Base-by-base conservation (phyloP, 1,140 invertebrate species). In the Pantala flavescens region DNA sequence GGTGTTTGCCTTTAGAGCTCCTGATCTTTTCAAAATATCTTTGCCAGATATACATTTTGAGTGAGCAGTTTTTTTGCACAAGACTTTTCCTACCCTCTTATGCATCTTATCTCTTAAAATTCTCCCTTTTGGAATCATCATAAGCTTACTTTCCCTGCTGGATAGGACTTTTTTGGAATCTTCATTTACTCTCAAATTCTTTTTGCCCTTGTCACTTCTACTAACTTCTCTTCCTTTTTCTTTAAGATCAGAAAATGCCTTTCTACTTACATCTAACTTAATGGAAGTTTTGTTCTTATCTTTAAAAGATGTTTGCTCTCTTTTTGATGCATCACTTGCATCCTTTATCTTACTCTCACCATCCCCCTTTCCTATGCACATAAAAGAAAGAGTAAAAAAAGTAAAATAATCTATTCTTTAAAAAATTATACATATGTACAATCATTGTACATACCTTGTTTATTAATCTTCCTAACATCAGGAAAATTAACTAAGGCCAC, bases 301-400 rank as follows among this genome's bases (percentile, higher is more conserved):
- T n/a, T 78, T 72, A 75, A 75, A 49, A 19, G 36, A 76, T 76
- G 77, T 71, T 43, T 49, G 75, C 11, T 75, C 42, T 24, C 72
- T 77, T 74, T 75, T 75, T 24, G 75, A 28, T 43, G 71, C 71
- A 70, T 70, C 77, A 71, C 72, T 74, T n/a, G 73, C 23, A 71
- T 77, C 74, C 16, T 76, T 77, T 70, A 77, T 74, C 63, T 76
- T 80, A 0, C 75, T 77, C 19, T 89, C 88, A 77, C 84, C 88
- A 79, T 90, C 88, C 75, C 86, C 83, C 81, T 87, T 86, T 74
- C 86, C 75, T 76, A 55, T 10, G 74, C 70, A 55, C 73, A 24
- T 73, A 75, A 55, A 11, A 73, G n/a, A 24, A 12, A 36, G 12
- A 73, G 2, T 63, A 63, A 63, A 21, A 63, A 7, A 63, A 3